phyloP scores from a whole-genome alignment of 35 echinoderm and acorn worm genomes.

The Apostichopus japonicus region DNA sequence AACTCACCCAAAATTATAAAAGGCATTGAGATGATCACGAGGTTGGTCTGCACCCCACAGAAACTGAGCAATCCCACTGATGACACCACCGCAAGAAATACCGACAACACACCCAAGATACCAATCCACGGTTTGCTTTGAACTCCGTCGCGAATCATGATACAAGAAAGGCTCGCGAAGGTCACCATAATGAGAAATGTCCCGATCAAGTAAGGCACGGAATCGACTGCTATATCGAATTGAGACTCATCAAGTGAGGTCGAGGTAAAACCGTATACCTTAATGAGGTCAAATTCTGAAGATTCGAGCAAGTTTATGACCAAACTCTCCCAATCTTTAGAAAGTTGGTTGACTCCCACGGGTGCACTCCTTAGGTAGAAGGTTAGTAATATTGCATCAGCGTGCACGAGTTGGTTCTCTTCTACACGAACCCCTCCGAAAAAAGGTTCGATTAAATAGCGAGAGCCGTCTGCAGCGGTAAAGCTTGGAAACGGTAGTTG shows the following conservation, averaged over 20 bases:
- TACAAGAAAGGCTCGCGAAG: constrained; percentile 68
- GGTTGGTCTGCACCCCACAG: constrained; percentile 37
- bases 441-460: neutral
- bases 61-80: constrained; percentile 57
- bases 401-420: constrained; percentile 1
- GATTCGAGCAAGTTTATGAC: constrained; percentile 9
- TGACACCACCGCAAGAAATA: constrained; percentile 46
- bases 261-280: constrained; percentile 47
- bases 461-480: neutral
- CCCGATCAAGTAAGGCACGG: constrained; percentile 58
- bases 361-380: constrained; percentile 29
- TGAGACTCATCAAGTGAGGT: constrained; percentile 65
- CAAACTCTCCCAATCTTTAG: constrained; percentile 65
- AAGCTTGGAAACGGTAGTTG: constrained; percentile 37
- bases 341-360: neutral
- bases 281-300: neutral
- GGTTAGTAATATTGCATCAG: constrained; percentile 28
- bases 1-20: constrained; percentile 63
- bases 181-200: constrained; percentile 45
- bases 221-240: constrained; percentile 2
- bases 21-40: constrained; percentile 34
- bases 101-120: constrained; percentile 42
- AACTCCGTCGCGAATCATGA: constrained; percentile 57
- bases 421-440: neutral
- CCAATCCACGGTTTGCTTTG: constrained; percentile 26